A percentile compares a stretch with the other conserved stretches of the same genome.
These are phyloP conservation scores for Poecile montanus DNA, from an alignment of 2,797 vertebrate species.

Conservation along the genomic window DNA sequence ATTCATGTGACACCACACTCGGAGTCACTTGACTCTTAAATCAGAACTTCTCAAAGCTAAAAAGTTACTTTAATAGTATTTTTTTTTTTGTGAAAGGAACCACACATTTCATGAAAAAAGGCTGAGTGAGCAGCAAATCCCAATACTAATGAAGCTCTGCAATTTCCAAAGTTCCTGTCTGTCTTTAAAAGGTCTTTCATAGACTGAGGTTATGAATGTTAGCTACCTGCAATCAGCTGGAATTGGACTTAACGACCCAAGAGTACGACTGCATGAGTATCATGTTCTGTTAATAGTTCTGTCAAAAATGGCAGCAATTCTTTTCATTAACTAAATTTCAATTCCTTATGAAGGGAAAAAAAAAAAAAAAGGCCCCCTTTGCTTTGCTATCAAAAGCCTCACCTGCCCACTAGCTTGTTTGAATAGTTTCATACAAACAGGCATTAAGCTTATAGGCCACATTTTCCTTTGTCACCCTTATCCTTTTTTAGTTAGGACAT, in stretches of 20 bases:
- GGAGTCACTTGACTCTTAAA: background rate
- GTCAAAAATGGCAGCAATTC: background rate
- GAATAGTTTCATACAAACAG: background rate
- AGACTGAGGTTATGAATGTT: background rate
- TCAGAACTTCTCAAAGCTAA: background rate
- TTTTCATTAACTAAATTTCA: background rate
- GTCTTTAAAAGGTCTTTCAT: background rate
- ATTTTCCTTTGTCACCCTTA: background rate
- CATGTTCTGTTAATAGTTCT: background rate
- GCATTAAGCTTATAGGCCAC: background rate
- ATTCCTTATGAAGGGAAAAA: background rate
- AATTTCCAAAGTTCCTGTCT: background rate
- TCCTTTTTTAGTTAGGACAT: background rate
- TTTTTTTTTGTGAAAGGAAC: background rate
- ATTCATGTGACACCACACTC: background rate
- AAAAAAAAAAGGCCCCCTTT: background rate
- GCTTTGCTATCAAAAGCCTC: background rate
- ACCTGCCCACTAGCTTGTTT: background rate
- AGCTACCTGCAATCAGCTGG: background rate
- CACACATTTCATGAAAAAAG: background rate
- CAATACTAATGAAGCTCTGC: background rate
- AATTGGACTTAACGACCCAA: constrained; percentile 8
- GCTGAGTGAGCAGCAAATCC: background rate
- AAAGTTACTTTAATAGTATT: background rate
- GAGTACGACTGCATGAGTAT: background rate